phyloP scores from a whole-genome alignment of 2,888 invertebrate species.

The Sinhomidia bicolor region DNA sequence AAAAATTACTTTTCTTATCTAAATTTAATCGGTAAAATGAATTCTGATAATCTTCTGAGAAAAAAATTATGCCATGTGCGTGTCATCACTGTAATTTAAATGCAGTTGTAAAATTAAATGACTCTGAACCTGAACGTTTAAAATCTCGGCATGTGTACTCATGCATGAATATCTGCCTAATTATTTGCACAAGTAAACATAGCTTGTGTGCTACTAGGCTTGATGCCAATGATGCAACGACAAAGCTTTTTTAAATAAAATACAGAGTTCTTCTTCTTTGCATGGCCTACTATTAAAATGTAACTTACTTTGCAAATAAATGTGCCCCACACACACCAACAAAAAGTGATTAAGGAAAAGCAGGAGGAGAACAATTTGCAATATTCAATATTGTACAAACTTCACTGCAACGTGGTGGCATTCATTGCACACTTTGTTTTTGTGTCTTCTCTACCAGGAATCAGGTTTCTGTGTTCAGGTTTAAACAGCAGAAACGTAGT shows the following conservation, averaged over 20 bases:
- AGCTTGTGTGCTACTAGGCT: constrained; percentile 47
- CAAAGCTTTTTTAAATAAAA: not conserved
- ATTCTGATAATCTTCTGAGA: not conserved
- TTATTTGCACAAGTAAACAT: not conserved
- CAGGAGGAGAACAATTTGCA: constrained; percentile 10
- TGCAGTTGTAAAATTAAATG: not conserved
- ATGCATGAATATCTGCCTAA: too few relatives aligned
- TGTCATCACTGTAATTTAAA: not conserved
- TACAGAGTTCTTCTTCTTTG: not conserved
- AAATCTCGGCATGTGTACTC: not conserved
- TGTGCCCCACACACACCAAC: not conserved
- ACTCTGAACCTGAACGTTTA: not conserved
- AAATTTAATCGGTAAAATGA: not conserved
- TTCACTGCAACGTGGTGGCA: not conserved
- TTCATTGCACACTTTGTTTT: not conserved
- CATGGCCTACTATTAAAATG: constrained; percentile 26
- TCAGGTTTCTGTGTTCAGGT: constrained; percentile 64
- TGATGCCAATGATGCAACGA: constrained; percentile 47
- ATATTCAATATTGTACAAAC: constrained; percentile 8
- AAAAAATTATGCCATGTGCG: not conserved
- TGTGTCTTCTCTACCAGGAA: constrained; percentile 9
- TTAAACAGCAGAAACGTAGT: not conserved
- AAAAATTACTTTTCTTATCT: not conserved
- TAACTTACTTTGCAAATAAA: not conserved
- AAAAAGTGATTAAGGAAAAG: not conserved